Conservation (phyloP, 2,888 invertebrate genomes). For the Drosophila hamatofila region DNA sequence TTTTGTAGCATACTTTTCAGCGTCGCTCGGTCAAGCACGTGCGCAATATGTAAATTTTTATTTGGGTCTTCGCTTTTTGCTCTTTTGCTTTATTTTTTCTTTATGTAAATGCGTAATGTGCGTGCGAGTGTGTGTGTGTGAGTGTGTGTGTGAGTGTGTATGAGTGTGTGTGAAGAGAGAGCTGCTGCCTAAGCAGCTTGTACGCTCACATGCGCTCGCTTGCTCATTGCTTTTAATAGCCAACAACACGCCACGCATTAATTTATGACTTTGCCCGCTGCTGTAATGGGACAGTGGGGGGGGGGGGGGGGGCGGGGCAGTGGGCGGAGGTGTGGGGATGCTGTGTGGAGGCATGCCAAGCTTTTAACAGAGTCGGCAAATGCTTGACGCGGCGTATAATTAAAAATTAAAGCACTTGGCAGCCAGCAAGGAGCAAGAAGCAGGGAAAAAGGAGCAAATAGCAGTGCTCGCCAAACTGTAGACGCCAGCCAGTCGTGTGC, state of each 20-base stretch:
- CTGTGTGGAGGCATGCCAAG: constrained; percentile 35
- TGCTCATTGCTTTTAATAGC: constrained; percentile 80
- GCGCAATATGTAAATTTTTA: constrained; percentile 75
- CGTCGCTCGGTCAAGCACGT: constrained; percentile 69
- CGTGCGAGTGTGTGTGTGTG: constrained; percentile 24
- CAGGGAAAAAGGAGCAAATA: constrained; percentile 9
- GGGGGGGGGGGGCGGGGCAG: background rate
- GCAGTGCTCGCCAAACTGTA: constrained; percentile 56
- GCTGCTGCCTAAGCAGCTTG: constrained; percentile 68
- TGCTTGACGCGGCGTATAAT: constrained; percentile 46
- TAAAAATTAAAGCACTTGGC: constrained; percentile 56
- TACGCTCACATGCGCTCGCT: constrained; percentile 74
- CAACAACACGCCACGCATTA: constrained; percentile 80
- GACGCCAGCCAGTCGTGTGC: constrained; percentile 69
- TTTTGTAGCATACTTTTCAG: constrained; percentile 50
- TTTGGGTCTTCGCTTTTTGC: constrained; percentile 32
- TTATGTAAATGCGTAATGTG: constrained; percentile 67
- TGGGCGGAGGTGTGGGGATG: background rate
- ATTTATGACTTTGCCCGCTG: constrained; percentile 68
- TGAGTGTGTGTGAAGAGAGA: constrained; percentile 34
- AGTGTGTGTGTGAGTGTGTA: constrained; percentile 28
- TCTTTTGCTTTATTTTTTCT: constrained; percentile 47
- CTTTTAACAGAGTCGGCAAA: constrained; percentile 49
- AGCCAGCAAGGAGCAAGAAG: background rate
- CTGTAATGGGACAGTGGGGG: background rate